Evolutionary conservation across 2,888 invertebrate species (phyloP), one percentile per base, ranked within the genome.

Genomic region (Drosophila diplacantha): DNA sequence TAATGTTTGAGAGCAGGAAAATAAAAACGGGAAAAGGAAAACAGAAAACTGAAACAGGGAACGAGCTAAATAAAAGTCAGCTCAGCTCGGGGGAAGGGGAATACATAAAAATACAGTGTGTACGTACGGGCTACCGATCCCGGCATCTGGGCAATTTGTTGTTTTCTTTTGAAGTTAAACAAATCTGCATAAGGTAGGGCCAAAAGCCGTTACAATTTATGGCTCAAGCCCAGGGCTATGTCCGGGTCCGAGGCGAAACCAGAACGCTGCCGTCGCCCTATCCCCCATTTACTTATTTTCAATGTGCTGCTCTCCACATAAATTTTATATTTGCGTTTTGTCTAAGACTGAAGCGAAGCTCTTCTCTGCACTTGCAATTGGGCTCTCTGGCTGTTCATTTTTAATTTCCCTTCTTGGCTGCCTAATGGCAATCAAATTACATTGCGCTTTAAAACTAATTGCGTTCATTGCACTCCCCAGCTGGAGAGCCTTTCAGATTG

Each of bases 181-280:
- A 78, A 79, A 78, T 81, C 81, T 81, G 81, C 78, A 78, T 78
- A 78, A 78, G 76, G 74, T 78, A 69, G 50, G 65, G 69, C 71
- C 71, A 69, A 75, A 75, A 79, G 75, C 79, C 76, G 64, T 74
- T 69, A 71, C 73, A 78, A 81, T 78, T 81, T 81, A 81, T 78
- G 79, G 74, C 74, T 74, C 68, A 57, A 54, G 49, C 44, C 60
- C 32, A 58, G 35, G 46, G 46, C 59, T 47, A 43, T 20, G 37
- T 32, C n/a, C 34, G 16, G 20, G 5, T 14, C 37, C 38, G 20
- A 26, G 34, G 29, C 46, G 32, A 29, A 47, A 16, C 34, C 41
- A 16, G 34, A 11, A 31, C 34, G 14, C 24, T 7, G 22, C 39
- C 39, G n/a, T 39, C 9, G n/a, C 11, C 41, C 24, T 8, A 53